Base-by-base conservation (phyloP, 2,113 vertebrate species). In the Tetrao urogallus region DNA sequence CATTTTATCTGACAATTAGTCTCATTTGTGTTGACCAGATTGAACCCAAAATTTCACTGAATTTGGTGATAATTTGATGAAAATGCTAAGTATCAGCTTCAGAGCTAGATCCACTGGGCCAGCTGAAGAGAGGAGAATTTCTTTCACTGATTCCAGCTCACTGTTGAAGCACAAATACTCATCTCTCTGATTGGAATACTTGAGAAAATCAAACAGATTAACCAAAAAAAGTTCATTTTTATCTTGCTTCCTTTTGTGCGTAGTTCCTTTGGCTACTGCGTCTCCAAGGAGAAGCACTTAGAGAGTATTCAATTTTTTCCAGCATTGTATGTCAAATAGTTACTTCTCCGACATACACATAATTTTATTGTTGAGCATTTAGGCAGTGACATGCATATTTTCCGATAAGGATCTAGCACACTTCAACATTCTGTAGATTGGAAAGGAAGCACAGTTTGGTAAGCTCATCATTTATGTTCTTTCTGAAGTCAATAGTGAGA, bases 11-110 rank as follows among this genome's bases (percentile, higher is more conserved):
- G 56, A 87, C 47, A 72, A 47, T 42, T 67, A 12, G 36, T 71
- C 60, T 82, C n/a, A 71, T 61, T 77, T 87, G 42, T 89, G n/a
- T 65, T 70, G 47, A 78, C 32, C 27, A 57, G 48, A 74, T 47
- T 36, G 43, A 83, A 86, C 65, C 15, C 50, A 86, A 93, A 90
- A 64, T 81, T 93, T 82, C 36, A 67, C 22, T 86, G 61, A 86
- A 70, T 69, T 67, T 36, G 16, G 32, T 72, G 76, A 90, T 87
- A 93, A 92, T 86, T 87, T 89, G 86, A 89, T 73, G 89, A 80
- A 25, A 85, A 64, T 84, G 36, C 34, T 77, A 77, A 88, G 57
- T 79, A 92, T 90, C 42, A 71, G 14, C 24, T 84, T 93, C 78
- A 79, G 54, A 74, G 64, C 76, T 92, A 67, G 48, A 77, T 81